A percentile compares a stretch with the other conserved stretches of the same genome.
Conservation (phyloP, 1,140 invertebrate species). For the Neodiprion fabricii region DNA sequence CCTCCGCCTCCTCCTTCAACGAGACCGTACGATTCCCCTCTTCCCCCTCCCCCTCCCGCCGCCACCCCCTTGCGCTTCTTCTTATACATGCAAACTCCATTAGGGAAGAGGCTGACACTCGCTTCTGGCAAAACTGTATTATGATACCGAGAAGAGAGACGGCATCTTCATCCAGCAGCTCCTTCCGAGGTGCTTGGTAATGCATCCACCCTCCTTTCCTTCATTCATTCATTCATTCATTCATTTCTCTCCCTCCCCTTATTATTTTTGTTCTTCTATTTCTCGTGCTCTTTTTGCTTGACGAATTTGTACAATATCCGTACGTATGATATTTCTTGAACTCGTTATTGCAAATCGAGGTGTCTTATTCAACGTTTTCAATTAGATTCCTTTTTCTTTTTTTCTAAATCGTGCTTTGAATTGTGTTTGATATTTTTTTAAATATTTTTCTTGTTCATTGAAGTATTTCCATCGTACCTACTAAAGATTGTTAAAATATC, state of each 20-base stretch:
- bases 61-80: not conserved
- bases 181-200: not conserved
- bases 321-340: no score
- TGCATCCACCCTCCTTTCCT: not conserved
- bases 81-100: slow-evolving; percentile 5
- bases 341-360: no score
- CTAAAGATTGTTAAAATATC: no score
- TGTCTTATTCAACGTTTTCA: no score
- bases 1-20: not conserved
- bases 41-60: not conserved
- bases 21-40: not conserved
- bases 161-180: no score
- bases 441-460: no score
- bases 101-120: not conserved
- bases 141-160: not conserved
- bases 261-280: slow-evolving; percentile 4
- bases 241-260: not conserved
- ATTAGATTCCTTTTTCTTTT: no score
- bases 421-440: no score
- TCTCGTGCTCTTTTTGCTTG: not conserved
- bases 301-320: no score
- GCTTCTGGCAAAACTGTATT: not conserved
- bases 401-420: no score
- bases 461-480: no score
- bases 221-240: no score